Evolutionary conservation across 2,113 vertebrate species (phyloP).

Genomic region (Paralichthys olivaceus): DNA sequence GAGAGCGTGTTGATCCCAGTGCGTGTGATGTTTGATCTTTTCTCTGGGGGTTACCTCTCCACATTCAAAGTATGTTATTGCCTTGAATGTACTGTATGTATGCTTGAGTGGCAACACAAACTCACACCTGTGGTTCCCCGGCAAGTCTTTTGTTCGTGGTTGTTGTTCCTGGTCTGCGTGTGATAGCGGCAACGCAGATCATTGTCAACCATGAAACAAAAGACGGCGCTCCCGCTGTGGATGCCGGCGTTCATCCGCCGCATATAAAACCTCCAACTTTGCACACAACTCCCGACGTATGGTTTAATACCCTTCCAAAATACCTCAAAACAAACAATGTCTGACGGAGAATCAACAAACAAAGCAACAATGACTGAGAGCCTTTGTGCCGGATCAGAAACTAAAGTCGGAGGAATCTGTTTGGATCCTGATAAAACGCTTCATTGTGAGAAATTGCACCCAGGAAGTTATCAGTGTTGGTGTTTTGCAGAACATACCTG

Average conservation of each 20-base stretch:
- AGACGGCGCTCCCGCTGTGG: constrained; percentile 56
- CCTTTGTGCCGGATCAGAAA: constrained; percentile 73
- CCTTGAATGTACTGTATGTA: constrained; percentile 26
- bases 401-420: constrained; percentile 72
- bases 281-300: constrained; percentile 45
- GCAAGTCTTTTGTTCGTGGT: constrained; percentile 45
- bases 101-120: constrained; percentile 38
- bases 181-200: constrained; percentile 60
- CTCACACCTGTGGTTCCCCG: constrained; percentile 46
- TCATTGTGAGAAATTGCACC: constrained; percentile 66
- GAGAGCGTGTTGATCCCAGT: constrained; percentile 32
- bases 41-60: constrained; percentile 75
- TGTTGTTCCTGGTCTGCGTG: constrained; percentile 35
- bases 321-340: constrained; percentile 73
- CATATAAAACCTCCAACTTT: constrained; percentile 66
- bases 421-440: constrained; percentile 76
- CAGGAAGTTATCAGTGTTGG: constrained; percentile 59
- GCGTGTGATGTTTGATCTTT: constrained; percentile 44
- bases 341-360: constrained; percentile 72
- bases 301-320: constrained; percentile 75
- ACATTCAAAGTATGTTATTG: constrained; percentile 74
- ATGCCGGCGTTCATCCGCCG: constrained; percentile 39
- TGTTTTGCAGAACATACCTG: constrained; percentile 41
- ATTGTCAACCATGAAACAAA: constrained; percentile 69
- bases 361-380: constrained; percentile 54